Evolutionary conservation across 2,797 vertebrate species (phyloP), one percentile per base, ranked within the genome.

Genomic region (Rhinophrynus dorsalis): DNA sequence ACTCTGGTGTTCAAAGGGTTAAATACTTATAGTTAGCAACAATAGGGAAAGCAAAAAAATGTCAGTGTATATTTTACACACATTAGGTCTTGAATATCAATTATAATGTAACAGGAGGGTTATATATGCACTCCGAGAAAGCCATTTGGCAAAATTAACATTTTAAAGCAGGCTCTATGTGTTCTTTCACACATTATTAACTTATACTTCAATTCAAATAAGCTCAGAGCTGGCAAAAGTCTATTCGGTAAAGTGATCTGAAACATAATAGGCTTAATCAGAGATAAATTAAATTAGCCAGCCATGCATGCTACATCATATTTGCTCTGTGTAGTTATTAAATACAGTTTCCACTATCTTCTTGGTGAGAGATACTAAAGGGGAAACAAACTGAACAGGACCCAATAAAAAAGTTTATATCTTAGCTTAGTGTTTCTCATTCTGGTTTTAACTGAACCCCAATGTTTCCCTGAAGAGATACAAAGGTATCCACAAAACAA

Each of bases 131-230:
- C 63, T 80, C 78, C 82, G 75, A 75, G 76, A 73, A 86, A 86
- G 78, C 81, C 77, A 78, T 83, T 75, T 81, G 83, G 82, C 76
- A 88, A 84, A 90, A 89, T 88, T 84, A 88, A 86, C 86, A 84
- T 85, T 87, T 88, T 85, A 85, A 87, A 83, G 83, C 76, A 86
- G 82, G 82, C 83, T 83, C 84, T 81, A 79, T 82, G 83, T 77
- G 80, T 88, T 90, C 87, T 89, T 91, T 90, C 87, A 90, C 88
- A 91, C 90, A 82, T 89, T 90, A 90, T 91, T 91, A 90, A 90
- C 86, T 90, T 89, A 89, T 86, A 90, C 88, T 90, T 89, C 86
- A 88, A 88, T 87, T 89, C 85, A 86, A 90, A 90, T 90, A 89
- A 85, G 88, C 88, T 90, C 88, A 87, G 84, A 88, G 86, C 83